These are phyloP conservation scores for Hyla sarda DNA, from an alignment of 2,113 vertebrate genomes.

Conservation along the genomic window DNA sequence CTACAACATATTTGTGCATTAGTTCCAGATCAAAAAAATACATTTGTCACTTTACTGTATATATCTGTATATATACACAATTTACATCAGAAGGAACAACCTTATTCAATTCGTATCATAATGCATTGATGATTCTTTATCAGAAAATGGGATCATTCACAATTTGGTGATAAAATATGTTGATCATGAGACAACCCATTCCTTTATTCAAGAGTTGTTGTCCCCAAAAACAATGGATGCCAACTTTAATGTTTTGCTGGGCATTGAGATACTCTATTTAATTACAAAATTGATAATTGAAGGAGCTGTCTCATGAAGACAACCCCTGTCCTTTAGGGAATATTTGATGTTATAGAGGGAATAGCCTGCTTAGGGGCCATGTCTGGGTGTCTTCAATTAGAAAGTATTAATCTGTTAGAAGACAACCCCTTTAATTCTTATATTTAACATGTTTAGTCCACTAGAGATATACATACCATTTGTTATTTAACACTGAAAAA, in stretches of 20 bases:
- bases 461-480: background rate
- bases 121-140: constrained; percentile 8
- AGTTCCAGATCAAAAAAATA: background rate
- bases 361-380: too few relatives aligned
- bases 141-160: constrained; percentile 18
- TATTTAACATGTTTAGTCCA: background rate
- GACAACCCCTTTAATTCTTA: background rate
- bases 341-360: background rate
- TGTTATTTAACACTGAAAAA: background rate
- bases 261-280: background rate
- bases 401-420: background rate
- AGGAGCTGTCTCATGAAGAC: background rate
- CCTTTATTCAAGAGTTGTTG: constrained; percentile 4
- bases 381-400: background rate
- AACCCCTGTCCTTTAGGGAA: background rate
- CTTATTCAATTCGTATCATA: background rate
- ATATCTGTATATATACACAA: background rate
- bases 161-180: background rate
- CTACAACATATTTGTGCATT: constrained; percentile 16
- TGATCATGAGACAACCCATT: background rate
- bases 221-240: background rate
- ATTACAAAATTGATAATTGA: background rate
- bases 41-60: background rate
- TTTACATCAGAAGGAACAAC: background rate
- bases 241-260: background rate